Evolutionary conservation across 2,888 invertebrate species (phyloP).

Genomic region (Rhimphoctona megacephalus): DNA sequence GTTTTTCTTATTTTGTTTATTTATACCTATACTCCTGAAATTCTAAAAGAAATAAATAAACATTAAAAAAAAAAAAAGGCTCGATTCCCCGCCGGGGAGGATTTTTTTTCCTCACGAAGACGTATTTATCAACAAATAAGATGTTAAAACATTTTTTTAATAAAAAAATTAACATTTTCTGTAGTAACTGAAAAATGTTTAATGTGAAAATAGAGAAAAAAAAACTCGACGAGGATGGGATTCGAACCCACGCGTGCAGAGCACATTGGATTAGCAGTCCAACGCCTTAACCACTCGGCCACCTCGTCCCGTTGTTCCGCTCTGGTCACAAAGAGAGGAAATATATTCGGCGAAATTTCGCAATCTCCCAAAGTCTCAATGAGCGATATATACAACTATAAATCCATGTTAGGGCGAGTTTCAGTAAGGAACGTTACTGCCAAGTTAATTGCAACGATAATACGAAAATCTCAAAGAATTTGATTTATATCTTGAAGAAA

Average conservation of each 20-base stretch:
- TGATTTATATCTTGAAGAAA: constrained; percentile 20
- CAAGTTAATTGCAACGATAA: background rate
- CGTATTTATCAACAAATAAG: no score
- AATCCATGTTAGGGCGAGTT: constrained; percentile 40
- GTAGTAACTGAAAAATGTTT: background rate
- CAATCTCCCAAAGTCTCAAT: constrained; percentile 21
- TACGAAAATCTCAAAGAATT: constrained; percentile 32
- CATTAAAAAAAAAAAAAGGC: no score
- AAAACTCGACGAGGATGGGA: constrained; percentile 83
- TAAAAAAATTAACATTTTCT: background rate
- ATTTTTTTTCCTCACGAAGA: background rate
- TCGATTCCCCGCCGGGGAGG: no score
- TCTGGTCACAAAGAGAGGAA: constrained; percentile 51
- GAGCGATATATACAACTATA: background rate
- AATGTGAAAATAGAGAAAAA: background rate
- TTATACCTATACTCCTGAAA: no score
- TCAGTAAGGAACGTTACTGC: constrained; percentile 19
- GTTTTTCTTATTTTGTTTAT: no score
- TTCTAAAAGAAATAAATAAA: no score
- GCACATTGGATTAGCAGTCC: constrained; percentile 85
- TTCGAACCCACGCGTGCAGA: constrained; percentile 85
- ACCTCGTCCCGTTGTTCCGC: constrained; percentile 66
- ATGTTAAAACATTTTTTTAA: background rate
- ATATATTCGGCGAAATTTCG: constrained; percentile 47
- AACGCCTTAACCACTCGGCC: constrained; percentile 85